phyloP scores from a whole-genome alignment of 2,797 vertebrate species.

The Austrolebias charrua region DNA sequence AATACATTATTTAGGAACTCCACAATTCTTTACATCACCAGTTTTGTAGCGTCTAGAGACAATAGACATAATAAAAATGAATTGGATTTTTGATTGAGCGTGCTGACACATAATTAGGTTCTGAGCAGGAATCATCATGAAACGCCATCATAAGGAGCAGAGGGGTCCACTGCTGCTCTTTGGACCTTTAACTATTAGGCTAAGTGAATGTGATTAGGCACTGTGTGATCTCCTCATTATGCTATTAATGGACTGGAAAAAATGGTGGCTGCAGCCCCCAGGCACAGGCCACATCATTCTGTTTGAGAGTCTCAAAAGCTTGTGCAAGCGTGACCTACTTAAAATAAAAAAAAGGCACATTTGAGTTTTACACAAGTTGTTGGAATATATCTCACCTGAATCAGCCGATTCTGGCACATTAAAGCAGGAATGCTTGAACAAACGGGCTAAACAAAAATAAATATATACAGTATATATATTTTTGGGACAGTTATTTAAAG shows the following conservation, averaged over 20 bases:
- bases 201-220: slow-evolving; percentile 54
- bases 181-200: slow-evolving; percentile 50
- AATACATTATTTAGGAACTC: no score
- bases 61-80: no score
- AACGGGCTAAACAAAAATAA: background rate
- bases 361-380: background rate
- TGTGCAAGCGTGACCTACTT: slow-evolving; percentile 14
- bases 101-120: no score
- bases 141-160: slow-evolving; percentile 20
- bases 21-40: no score
- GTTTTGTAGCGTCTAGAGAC: no score
- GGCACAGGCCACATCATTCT: slow-evolving; percentile 27
- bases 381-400: background rate
- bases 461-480: no score
- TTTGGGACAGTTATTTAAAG: no score
- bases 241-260: slow-evolving; percentile 74
- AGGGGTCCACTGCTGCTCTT: slow-evolving; percentile 43
- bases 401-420: slow-evolving; percentile 8
- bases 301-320: slow-evolving; percentile 15
- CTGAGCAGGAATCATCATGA: slow-evolving; percentile 2
- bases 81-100: no score
- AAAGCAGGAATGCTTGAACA: background rate
- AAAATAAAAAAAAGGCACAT: slow-evolving; percentile 9
- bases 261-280: slow-evolving; percentile 34
- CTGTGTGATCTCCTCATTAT: slow-evolving; percentile 63